Percentiles rank a stretch among this genome's conserved stretches.
These are phyloP conservation scores for Vollenhovia emeryi DNA, from an alignment of 1,140 invertebrate genomes.

Conservation along the genomic window DNA sequence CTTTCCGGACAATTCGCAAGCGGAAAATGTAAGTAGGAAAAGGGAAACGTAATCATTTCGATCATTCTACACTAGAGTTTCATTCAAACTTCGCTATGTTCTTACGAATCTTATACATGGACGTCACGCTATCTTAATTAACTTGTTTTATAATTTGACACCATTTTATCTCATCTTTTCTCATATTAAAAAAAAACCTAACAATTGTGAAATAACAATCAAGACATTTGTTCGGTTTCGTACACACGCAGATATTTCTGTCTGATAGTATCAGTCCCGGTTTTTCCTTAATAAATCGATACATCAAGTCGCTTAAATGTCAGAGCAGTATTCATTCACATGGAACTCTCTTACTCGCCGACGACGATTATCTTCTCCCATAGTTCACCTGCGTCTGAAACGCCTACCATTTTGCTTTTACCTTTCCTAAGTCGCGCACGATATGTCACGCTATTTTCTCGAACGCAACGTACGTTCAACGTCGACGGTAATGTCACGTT, in stretches of 20 bases:
- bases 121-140: background rate
- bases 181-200: background rate
- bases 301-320: conserved; percentile 59
- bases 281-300: conserved; percentile 44
- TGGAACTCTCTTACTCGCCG: conserved; percentile 34
- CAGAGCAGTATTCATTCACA: conserved; percentile 60
- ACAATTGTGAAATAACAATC: background rate
- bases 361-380: conserved; percentile 62
- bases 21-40: background rate
- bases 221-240: background rate
- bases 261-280: background rate
- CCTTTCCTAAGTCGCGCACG: conserved; percentile 54
- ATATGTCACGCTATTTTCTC: conserved; percentile 69
- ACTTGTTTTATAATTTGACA: background rate
- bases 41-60: background rate
- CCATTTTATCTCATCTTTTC: background rate
- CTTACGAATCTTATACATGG: background rate
- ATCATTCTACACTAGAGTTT: background rate
- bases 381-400: conserved; percentile 60
- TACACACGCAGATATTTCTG: background rate
- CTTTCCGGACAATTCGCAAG: background rate
- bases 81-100: background rate
- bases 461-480: conserved; percentile 48
- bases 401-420: conserved; percentile 63
- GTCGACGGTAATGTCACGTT: conserved; percentile 48